Evolutionary conservation across 1,140 invertebrate genomes (phyloP), one percentile per base, ranked within the genome.

Genomic region (Platorchestia sp.): DNA sequence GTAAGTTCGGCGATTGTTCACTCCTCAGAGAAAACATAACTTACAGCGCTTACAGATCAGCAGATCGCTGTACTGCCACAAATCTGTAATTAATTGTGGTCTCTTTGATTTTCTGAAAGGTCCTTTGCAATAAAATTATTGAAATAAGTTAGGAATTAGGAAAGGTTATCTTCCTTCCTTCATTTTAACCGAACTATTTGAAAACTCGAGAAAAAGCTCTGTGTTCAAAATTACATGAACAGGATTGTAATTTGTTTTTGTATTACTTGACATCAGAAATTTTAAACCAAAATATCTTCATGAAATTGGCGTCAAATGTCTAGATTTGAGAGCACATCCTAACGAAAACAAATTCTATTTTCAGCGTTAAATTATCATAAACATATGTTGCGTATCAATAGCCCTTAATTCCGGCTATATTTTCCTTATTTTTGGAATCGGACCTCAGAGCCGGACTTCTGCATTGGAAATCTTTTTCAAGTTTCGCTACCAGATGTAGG

Each of bases 381-480:
- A 36, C 59, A 36, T 36, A 75, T 51, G 59, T 10, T 22, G 59
- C 14, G 27, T 75, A 10, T 75, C 59, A 75, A 75, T n/a, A 75
- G 36, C 59, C 59, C 59, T 10, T 75, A 75, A 75, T 75, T 75
- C 59, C 10, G 36, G 36, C 59, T 75, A 75, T 75, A 75, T 75
- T 75, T 75, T 75, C 27, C 36, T 75, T 19, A 75, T 36, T 75
- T 75, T 75, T 10, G 59, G 27, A 75, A 36, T 1, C 10, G 27
- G 42, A 10, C 87, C 87, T 42, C 5, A 42, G 5, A 14, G 0
- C 43, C 87, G 87, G 41, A 89, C 87, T 89, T 89, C 87, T 89
- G 43, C 87, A 89, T 89, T 41, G 87, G 87, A 89, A 89, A 89
- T 89, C 87, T 89, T 44, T 89, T 44, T 42, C 41, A 89, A 89